Evolutionary conservation across 2,888 invertebrate genomes (phyloP).

Genomic region (Caenorhabditis angaria): DNA sequence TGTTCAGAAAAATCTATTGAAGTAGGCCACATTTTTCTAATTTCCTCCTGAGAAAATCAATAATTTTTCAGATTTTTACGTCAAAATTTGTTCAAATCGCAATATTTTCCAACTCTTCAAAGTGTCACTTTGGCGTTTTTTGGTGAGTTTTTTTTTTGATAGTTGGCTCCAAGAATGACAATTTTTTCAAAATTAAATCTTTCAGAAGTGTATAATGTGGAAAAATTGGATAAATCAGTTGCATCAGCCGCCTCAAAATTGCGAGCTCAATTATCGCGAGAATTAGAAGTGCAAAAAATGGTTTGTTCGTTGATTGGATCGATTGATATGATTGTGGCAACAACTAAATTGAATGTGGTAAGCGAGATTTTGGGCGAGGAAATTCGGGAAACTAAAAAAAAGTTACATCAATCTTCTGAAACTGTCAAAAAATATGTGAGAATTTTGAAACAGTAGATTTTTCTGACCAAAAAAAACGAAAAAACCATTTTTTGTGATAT

Average conservation of each 20-base stretch:
- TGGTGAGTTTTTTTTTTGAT: conserved; percentile 28
- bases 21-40: conserved; percentile 73
- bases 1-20: conserved; percentile 84
- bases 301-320: conserved; percentile 50
- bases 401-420: no score
- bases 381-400: no score
- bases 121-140: conserved; percentile 54
- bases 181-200: not conserved
- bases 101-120: conserved; percentile 61
- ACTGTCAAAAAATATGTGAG: no score
- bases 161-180: not conserved
- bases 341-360: conserved; percentile 31
- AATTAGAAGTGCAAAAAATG: conserved; percentile 53
- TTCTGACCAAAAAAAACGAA: no score
- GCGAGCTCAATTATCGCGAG: conserved; percentile 34
- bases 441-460: no score
- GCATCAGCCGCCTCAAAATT: conserved; percentile 28
- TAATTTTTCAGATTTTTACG: conserved; percentile 81
- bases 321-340: conserved; percentile 52
- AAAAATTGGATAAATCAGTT: conserved; percentile 31
- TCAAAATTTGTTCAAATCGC: conserved; percentile 69
- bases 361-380: no score
- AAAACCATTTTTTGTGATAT: no score
- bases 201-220: conserved; percentile 57
- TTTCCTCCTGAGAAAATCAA: conserved; percentile 77